A percentile compares a stretch with the other conserved stretches of the same genome.
Evolutionary conservation across 2,113 vertebrate genomes (phyloP).

Genomic region (Dipodomys spectabilis): DNA sequence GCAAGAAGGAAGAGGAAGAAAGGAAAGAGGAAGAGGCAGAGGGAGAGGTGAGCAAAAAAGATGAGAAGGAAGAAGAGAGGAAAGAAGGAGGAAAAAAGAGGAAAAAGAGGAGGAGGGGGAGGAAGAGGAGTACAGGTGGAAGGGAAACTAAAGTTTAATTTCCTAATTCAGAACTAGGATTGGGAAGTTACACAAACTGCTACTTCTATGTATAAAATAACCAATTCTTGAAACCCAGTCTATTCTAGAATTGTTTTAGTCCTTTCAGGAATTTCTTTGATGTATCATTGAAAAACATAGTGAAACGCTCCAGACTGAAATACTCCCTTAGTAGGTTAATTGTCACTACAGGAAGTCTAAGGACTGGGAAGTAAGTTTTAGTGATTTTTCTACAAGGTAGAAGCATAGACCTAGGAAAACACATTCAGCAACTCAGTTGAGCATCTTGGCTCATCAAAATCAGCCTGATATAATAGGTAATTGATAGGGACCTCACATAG

Average conservation of each 20-base stretch:
- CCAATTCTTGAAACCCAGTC: not conserved
- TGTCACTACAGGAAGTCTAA: not conserved
- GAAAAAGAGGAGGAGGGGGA: no score
- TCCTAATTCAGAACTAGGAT: not conserved
- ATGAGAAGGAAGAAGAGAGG: no score
- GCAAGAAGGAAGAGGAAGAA: no score
- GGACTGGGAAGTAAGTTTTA: not conserved
- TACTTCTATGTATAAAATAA: not conserved
- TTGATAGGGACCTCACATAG: not conserved
- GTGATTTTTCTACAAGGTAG: not conserved
- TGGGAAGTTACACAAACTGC: not conserved
- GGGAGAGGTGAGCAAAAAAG: no score
- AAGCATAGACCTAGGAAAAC: not conserved
- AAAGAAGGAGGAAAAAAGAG: no score
- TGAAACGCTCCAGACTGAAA: no score
- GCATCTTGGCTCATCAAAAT: not conserved
- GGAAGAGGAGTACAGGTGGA: no score
- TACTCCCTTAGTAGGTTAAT: not conserved
- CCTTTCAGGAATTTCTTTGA: not conserved
- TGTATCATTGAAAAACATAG: no score
- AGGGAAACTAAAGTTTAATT: not conserved
- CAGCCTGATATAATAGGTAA: not conserved
- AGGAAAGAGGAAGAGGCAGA: not conserved
- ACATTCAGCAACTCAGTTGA: not conserved
- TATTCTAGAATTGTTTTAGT: constrained; percentile 28